These are phyloP conservation scores for Jacana jacana DNA, from an alignment of 2,113 vertebrate genomes.

Conservation along the genomic window DNA sequence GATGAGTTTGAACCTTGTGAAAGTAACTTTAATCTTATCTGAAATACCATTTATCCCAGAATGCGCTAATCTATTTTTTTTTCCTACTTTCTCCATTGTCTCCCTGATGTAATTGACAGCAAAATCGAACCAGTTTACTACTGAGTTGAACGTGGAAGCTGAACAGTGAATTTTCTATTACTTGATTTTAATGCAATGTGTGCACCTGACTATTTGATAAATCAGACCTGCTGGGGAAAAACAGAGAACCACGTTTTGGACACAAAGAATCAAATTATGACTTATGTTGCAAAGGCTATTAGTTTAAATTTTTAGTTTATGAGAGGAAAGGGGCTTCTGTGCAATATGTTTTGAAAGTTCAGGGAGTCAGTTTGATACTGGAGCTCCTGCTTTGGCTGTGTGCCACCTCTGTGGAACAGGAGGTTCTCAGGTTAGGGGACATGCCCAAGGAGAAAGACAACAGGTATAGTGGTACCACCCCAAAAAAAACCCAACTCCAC, in stretches of 20 bases:
- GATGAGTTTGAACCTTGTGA: slow-evolving; percentile 33
- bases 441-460: not conserved
- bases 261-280: not conserved
- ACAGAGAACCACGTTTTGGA: not conserved
- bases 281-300: not conserved
- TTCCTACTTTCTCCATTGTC: slow-evolving; percentile 34
- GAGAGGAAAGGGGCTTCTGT: slow-evolving; percentile 3
- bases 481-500: not conserved
- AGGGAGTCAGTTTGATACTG: not conserved
- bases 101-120: slow-evolving; percentile 15
- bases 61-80: slow-evolving; percentile 30
- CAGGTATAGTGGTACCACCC: too few relatives aligned
- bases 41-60: slow-evolving; percentile 47
- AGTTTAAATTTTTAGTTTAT: not conserved
- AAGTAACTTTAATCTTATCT: slow-evolving; percentile 41
- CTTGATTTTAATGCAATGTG: slow-evolving; percentile 28
- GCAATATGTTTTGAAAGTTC: not conserved
- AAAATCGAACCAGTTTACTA: slow-evolving; percentile 26
- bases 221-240: slow-evolving; percentile 33
- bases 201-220: slow-evolving; percentile 7
- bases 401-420: not conserved
- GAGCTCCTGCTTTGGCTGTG: not conserved
- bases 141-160: not conserved
- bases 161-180: slow-evolving; percentile 45
- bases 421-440: not conserved